phyloP scores from a whole-genome alignment of 2,113 vertebrate species.

The Phoxinus phoxinus region DNA sequence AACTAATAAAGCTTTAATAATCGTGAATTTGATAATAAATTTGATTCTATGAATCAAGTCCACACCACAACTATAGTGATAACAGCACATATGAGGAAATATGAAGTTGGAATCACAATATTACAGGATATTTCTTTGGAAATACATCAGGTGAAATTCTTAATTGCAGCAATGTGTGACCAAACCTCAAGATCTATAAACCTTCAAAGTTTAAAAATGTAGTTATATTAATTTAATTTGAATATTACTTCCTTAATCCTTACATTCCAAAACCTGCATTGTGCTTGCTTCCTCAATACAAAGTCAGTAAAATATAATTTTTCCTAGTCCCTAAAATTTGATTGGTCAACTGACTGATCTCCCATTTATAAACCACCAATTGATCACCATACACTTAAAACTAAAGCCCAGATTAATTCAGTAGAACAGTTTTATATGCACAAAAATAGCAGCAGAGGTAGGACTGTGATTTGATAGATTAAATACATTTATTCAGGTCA shows the following conservation, averaged over 20 bases:
- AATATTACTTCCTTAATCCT: neutral
- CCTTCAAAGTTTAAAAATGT: neutral
- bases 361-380: neutral
- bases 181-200: neutral
- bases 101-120: neutral
- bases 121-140: neutral
- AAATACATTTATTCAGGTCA: conserved; percentile 3
- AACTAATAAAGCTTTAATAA: too few species aligned
- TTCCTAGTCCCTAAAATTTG: neutral
- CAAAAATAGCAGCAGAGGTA: neutral
- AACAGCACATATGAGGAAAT: too few species aligned
- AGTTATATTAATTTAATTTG: neutral
- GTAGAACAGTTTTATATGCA: neutral
- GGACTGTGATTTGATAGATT: neutral
- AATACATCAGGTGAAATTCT: neutral
- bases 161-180: neutral
- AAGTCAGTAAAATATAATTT: neutral
- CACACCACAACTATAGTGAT: too few species aligned
- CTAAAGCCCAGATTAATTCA: neutral
- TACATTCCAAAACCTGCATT: neutral
- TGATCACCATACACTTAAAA: neutral
- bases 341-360: neutral
- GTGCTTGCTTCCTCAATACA: neutral
- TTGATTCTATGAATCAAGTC: too few species aligned
- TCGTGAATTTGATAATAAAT: too few species aligned